These are phyloP conservation scores for Cryptotis parvus DNA, from an alignment of 2,113 vertebrate species.

Conservation along the genomic window DNA sequence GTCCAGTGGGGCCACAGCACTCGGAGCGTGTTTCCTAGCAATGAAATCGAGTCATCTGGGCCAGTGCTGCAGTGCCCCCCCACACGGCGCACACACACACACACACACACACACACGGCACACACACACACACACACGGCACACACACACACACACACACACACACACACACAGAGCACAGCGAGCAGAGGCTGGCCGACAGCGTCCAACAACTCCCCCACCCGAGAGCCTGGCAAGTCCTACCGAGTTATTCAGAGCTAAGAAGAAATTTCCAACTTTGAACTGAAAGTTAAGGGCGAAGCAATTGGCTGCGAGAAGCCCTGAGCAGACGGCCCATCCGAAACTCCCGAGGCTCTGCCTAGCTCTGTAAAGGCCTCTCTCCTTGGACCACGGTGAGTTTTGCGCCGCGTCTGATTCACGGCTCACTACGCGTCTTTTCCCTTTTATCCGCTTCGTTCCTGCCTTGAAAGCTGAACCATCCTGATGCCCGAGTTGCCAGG, in stretches of 20 bases:
- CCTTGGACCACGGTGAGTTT: no score
- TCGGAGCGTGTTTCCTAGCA: not conserved
- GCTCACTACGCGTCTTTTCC: no score
- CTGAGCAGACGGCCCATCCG: not conserved
- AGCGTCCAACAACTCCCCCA: conserved; percentile 24
- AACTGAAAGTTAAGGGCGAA: not conserved
- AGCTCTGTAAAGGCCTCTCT: not conserved
- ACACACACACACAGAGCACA: no score
- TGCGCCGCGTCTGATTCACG: no score
- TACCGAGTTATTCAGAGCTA: not conserved
- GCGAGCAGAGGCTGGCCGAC: not conserved
- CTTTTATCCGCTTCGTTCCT: no score
- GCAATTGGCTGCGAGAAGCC: not conserved
- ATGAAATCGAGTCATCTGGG: not conserved
- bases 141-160: no score
- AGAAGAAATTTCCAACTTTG: conserved; percentile 39
- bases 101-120: no score
- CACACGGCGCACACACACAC: no score
- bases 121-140: no score
- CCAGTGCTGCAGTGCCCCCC: no score
- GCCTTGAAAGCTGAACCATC: no score
- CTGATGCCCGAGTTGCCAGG: no score
- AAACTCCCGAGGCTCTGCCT: not conserved
- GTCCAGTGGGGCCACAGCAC: not conserved
- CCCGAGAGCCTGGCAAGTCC: not conserved